Conservation (phyloP, 2,888 invertebrate species). For the Agapostemon virescens region DNA sequence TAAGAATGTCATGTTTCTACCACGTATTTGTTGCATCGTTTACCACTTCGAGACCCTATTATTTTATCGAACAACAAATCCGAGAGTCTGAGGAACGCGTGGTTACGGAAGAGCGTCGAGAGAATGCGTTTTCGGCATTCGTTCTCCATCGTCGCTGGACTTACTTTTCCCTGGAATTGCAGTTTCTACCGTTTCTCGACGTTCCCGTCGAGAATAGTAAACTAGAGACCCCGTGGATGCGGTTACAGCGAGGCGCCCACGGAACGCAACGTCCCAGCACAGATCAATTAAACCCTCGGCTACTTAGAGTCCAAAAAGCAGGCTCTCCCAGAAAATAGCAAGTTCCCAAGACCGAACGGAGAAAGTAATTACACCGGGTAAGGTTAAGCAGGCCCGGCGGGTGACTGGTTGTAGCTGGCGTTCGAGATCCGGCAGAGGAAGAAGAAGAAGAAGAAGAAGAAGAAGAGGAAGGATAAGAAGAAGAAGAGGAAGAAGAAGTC, state of each 20-base stretch:
- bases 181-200: no score
- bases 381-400: conserved; percentile 1
- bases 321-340: not conserved
- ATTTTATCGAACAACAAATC: conserved; percentile 1
- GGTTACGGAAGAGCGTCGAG: not conserved
- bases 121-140: not conserved
- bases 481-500: not conserved
- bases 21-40: not conserved
- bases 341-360: conserved; percentile 1
- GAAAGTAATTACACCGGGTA: not conserved
- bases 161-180: no score
- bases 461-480: no score
- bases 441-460: not conserved
- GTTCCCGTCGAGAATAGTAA: no score
- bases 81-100: not conserved
- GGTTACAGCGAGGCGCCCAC: not conserved
- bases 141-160: not conserved
- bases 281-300: not conserved
- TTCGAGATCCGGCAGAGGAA: not conserved
- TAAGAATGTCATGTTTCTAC: no score
- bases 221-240: no score
- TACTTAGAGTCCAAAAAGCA: not conserved
- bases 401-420: not conserved
- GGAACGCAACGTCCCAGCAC: not conserved
- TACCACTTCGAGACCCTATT: no score